These are phyloP conservation scores for Neodon shergylaensis DNA, from an alignment of 2,113 vertebrate species.

Conservation along the genomic window DNA sequence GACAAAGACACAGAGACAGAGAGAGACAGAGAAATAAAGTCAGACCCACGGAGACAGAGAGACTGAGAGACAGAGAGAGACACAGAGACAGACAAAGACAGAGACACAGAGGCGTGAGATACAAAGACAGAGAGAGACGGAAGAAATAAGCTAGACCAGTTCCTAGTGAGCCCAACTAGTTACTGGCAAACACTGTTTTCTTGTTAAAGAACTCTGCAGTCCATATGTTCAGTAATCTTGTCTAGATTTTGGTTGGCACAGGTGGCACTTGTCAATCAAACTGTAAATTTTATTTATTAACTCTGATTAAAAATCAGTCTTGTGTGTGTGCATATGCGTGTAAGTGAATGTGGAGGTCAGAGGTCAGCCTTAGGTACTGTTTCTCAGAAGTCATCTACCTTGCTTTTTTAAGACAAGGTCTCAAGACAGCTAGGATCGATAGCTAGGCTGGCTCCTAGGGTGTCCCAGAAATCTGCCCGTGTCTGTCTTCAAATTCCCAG, in stretches of 20 bases:
- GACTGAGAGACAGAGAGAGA: no score
- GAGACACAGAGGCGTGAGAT: not conserved
- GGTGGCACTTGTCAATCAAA: slow-evolving; percentile 15
- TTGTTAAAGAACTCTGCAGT: slow-evolving; percentile 54
- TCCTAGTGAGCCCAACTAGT: not conserved
- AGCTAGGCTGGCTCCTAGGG: not conserved
- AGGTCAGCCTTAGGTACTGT: not conserved
- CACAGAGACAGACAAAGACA: not conserved
- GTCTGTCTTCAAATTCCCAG: not conserved
- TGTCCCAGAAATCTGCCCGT: not conserved
- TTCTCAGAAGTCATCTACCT: not conserved
- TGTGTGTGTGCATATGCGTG: no score
- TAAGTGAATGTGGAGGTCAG: not conserved
- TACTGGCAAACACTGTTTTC: slow-evolving; percentile 37
- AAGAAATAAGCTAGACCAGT: not conserved
- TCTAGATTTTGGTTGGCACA: slow-evolving; percentile 51
- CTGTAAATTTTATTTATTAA: slow-evolving; percentile 35
- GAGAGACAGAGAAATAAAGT: no score
- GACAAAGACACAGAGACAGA: no score
- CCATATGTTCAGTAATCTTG: slow-evolving; percentile 65
- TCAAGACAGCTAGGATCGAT: not conserved
- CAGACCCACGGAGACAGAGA: not conserved
- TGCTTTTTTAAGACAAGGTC: not conserved
- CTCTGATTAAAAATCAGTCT: slow-evolving; percentile 4
- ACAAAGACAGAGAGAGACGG: not conserved